Percentiles rank a stretch among this genome's conserved stretches.
Conservation (phyloP, 2,888 invertebrate genomes). For the Conistra vaccinii region DNA sequence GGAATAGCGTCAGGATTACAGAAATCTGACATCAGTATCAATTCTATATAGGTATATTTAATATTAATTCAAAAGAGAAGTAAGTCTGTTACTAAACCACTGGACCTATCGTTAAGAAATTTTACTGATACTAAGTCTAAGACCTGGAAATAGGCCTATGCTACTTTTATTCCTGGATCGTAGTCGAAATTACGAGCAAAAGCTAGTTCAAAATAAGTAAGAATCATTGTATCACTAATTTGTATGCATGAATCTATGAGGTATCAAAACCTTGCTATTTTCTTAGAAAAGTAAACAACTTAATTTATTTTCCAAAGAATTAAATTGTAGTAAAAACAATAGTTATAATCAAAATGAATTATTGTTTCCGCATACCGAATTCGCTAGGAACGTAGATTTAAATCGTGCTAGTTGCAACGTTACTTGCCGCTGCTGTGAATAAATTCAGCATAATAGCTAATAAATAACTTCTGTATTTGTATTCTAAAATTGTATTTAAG, state of each 20-base stretch:
- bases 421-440: slow-evolving; percentile 44
- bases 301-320: slow-evolving; percentile 1
- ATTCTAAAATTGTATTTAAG: slow-evolving; percentile 50
- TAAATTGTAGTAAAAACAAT: slow-evolving; percentile 17
- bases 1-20: too few species aligned
- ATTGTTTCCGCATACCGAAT: slow-evolving; percentile 45
- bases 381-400: slow-evolving; percentile 32
- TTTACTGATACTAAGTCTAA: background rate
- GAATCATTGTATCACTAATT: background rate
- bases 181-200: too few species aligned
- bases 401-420: slow-evolving; percentile 40
- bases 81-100: background rate
- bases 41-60: background rate
- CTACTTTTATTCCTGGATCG: background rate
- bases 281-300: background rate
- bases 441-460: slow-evolving; percentile 54
- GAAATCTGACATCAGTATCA: background rate
- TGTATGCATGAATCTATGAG: too few species aligned
- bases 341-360: slow-evolving; percentile 49
- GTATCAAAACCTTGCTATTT: background rate
- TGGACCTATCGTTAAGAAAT: background rate
- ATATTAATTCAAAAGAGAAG: background rate
- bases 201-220: too few species aligned
- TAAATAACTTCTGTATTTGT: slow-evolving; percentile 48
- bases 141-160: too few species aligned